Evolutionary conservation across 2,797 vertebrate species (phyloP).

Genomic region (Ceyx erithaca): DNA sequence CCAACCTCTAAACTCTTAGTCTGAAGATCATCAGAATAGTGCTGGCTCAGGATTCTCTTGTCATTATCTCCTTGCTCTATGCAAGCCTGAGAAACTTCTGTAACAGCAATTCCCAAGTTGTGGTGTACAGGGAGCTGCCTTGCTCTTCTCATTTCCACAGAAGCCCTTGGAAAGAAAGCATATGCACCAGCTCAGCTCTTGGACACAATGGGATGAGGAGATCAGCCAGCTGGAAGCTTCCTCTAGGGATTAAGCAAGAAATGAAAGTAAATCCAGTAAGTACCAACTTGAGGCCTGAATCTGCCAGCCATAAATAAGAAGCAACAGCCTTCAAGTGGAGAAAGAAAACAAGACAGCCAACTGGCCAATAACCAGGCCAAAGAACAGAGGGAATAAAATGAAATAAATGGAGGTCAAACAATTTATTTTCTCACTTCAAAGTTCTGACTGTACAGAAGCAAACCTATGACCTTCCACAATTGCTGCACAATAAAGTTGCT

Average conservation of each 20-base stretch:
- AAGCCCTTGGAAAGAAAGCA: not conserved
- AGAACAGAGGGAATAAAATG: not conserved
- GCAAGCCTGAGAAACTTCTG: constrained; percentile 3
- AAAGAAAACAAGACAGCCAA: not conserved
- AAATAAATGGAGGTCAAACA: not conserved
- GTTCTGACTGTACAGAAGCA: not conserved
- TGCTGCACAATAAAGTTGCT: not conserved
- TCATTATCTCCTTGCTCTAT: not conserved
- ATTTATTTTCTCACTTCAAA: not conserved
- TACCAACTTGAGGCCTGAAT: not conserved
- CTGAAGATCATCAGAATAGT: not conserved
- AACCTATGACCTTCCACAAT: not conserved
- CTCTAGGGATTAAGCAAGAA: constrained; percentile 4
- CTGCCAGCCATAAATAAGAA: not conserved
- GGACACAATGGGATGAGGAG: not conserved
- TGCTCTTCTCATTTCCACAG: not conserved
- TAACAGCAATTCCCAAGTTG: not conserved
- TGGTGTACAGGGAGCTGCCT: not conserved
- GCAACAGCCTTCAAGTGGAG: not conserved
- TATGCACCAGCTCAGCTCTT: not conserved
- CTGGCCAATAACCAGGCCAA: not conserved
- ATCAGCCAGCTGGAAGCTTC: constrained; percentile 11
- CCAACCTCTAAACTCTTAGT: not conserved
- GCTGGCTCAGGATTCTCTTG: not conserved
- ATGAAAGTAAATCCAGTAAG: constrained; percentile 3